Evolutionary conservation across 2,797 vertebrate genomes (phyloP).

Genomic region (Amblyraja radiata): DNA sequence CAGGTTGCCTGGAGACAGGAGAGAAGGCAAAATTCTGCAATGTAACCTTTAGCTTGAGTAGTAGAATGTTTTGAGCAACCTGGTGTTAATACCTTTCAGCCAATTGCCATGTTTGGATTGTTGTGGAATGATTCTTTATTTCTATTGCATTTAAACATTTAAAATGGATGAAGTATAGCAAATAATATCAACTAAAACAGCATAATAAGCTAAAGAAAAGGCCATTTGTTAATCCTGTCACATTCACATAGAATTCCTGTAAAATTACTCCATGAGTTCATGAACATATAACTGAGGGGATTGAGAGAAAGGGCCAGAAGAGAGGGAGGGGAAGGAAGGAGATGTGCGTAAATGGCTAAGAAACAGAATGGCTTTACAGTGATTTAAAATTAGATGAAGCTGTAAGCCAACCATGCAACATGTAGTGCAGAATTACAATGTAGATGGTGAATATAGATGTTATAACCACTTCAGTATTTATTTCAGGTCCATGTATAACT

Average conservation of each 20-base stretch:
- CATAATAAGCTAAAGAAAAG: background rate
- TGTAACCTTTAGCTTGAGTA: constrained; percentile 24
- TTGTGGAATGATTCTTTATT: background rate
- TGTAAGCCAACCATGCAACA: background rate
- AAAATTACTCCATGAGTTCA: background rate
- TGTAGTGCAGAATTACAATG: background rate
- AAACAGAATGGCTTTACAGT: background rate
- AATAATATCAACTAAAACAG: too few relatives aligned
- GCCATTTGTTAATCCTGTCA: background rate
- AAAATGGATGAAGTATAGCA: background rate
- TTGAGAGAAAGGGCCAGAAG: background rate
- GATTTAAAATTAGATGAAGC: background rate
- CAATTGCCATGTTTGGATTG: background rate
- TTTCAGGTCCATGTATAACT: background rate
- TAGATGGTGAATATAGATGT: background rate
- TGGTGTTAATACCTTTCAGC: background rate
- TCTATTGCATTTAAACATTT: background rate
- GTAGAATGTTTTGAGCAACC: background rate
- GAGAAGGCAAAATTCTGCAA: constrained; percentile 37
- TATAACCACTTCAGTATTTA: background rate
- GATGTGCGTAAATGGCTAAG: too few relatives aligned
- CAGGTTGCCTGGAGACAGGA: constrained; percentile 49
- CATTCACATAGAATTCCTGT: background rate
- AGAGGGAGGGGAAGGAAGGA: background rate
- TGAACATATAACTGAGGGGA: background rate